Evolutionary conservation across 2,888 invertebrate species (phyloP).

Genomic region (Latheticus oryzae): DNA sequence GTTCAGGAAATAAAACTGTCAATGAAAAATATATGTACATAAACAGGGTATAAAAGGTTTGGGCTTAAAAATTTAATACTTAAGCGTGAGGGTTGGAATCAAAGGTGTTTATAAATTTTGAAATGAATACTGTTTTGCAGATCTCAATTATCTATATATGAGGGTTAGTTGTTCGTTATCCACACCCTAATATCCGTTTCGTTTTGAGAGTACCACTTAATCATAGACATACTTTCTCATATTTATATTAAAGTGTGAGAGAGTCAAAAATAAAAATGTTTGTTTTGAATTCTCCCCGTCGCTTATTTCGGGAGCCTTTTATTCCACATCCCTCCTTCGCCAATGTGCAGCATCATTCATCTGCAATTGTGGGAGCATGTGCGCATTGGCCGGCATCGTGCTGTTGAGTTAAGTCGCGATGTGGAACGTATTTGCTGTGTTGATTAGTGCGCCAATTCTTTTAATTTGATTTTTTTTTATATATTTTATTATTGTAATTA

Average conservation of each 20-base stretch:
- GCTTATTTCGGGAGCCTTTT: constrained; percentile 37
- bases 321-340: constrained; percentile 33
- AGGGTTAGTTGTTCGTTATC: constrained; percentile 31
- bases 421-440: constrained; percentile 12
- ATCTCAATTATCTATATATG: constrained; percentile 25
- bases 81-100: neutral
- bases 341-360: constrained; percentile 41
- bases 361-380: constrained; percentile 43
- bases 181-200: constrained; percentile 32
- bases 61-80: too few species aligned
- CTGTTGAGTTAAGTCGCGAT: constrained; percentile 35
- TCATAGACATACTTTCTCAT: constrained; percentile 16
- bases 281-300: constrained; percentile 24
- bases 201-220: constrained; percentile 4
- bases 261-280: constrained; percentile 32
- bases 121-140: constrained; percentile 5
- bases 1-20: too few species aligned
- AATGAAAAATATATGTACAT: too few species aligned
- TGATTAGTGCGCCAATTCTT: constrained; percentile 15
- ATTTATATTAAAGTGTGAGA: constrained; percentile 19
- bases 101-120: neutral
- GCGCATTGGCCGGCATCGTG: constrained; percentile 39
- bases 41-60: too few species aligned
- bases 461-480: too few species aligned
- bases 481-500: too few species aligned